A percentile compares a stretch with the other conserved stretches of the same genome.
Evolutionary conservation across 2,113 vertebrate species (phyloP).

Genomic region (Panurus biarmicus): DNA sequence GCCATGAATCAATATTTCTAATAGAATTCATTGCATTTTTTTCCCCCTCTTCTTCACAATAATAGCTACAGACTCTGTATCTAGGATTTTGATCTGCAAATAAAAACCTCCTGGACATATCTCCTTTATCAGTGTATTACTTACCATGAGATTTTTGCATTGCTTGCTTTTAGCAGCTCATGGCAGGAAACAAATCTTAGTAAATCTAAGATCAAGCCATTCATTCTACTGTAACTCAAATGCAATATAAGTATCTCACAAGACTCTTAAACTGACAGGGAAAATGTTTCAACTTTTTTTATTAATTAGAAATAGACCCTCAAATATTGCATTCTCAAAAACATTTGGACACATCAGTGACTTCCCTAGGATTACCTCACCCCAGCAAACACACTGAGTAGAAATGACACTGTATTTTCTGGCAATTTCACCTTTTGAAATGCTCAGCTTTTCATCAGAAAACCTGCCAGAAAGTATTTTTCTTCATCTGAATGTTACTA

Average conservation of each 20-base stretch:
- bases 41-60: not conserved
- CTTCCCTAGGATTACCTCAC: not conserved
- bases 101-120: not conserved
- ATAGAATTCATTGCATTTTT: not conserved
- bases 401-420: not conserved
- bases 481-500: not conserved
- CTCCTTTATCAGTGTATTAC: not conserved
- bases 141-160: not conserved
- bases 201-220: not conserved
- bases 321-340: not conserved
- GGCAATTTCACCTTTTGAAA: not conserved
- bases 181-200: not conserved
- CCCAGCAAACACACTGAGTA: not conserved
- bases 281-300: not conserved
- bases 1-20: constrained; percentile 32
- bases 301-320: not conserved
- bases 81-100: not conserved
- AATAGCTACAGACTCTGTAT: constrained; percentile 23
- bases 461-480: not conserved
- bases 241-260: not conserved
- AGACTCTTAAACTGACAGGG: not conserved
- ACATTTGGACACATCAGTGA: not conserved
- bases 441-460: not conserved
- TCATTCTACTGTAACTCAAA: not conserved
- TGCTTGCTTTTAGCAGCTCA: not conserved